Percentiles rank a stretch among this genome's conserved stretches.
Evolutionary conservation across 37 sponge, comb jelly and placozoan genomes (phyloP).

Genomic region (Cladorhizidae sp.): DNA sequence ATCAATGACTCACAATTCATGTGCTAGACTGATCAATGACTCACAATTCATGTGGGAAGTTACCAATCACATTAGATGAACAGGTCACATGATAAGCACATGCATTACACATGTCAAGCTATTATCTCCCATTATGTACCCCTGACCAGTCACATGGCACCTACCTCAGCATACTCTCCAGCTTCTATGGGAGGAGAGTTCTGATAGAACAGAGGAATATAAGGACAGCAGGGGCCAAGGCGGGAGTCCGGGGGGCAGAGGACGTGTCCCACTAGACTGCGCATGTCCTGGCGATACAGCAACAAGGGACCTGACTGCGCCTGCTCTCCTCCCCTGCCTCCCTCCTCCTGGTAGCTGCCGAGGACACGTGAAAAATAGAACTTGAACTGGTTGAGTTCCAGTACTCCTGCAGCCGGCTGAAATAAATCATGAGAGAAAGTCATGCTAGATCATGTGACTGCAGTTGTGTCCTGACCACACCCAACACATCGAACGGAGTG

Average conservation of each 20-base stretch:
- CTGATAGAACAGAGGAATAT: constrained; percentile 59
- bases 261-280: constrained; percentile 20
- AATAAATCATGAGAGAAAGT: too few relatives aligned
- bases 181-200: constrained; percentile 32
- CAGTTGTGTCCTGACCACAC: too few relatives aligned
- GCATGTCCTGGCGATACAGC: constrained; percentile 35
- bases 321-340: neutral
- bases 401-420: too few relatives aligned
- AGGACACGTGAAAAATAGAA: constrained; percentile 57
- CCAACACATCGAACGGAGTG: too few relatives aligned
- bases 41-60: too few relatives aligned
- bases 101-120: too few relatives aligned
- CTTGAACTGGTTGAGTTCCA: constrained; percentile 44
- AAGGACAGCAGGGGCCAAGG: constrained; percentile 25
- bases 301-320: constrained; percentile 28
- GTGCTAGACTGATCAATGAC: too few relatives aligned
- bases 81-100: neutral
- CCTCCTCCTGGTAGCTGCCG: constrained; percentile 17
- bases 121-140: too few relatives aligned
- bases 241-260: neutral
- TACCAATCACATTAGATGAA: neutral
- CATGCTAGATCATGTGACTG: too few relatives aligned
- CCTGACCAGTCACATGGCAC: too few relatives aligned
- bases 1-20: too few relatives aligned
- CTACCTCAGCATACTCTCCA: constrained; percentile 17